Percentiles rank a stretch among this genome's conserved stretches.
Evolutionary conservation across 92 coral and sea anemone species (phyloP).

Genomic region (Porites cylindrica): DNA sequence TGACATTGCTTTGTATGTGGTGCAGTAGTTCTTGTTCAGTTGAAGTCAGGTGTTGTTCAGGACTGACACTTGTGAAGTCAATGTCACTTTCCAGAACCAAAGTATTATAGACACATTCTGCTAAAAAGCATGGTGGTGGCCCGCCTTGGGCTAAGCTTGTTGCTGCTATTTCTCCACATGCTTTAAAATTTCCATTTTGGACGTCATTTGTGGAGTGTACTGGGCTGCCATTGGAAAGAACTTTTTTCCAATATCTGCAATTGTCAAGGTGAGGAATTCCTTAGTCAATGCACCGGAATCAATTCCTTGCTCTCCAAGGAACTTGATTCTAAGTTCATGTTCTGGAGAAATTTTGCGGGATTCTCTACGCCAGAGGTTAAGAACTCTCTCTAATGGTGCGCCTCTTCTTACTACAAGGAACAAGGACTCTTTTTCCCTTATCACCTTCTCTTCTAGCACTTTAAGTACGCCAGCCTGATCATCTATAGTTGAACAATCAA

Average conservation of each 20-base stretch:
- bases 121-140: conserved; percentile 71
- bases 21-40: conserved; percentile 55
- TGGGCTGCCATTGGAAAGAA: conserved; percentile 56
- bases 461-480: too few relatives aligned
- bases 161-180: conserved; percentile 81
- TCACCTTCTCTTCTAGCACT: too few relatives aligned
- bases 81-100: conserved; percentile 53
- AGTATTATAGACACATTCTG: conserved; percentile 65
- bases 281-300: conserved; percentile 74
- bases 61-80: conserved; percentile 57
- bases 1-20: conserved; percentile 67
- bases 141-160: conserved; percentile 75
- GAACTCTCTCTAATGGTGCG: conserved; percentile 62
- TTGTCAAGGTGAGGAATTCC: conserved; percentile 56
- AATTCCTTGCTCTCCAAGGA: conserved; percentile 71
- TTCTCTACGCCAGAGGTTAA: conserved; percentile 72
- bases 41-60: conserved; percentile 74
- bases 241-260: too few relatives aligned
- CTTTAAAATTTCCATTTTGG: conserved; percentile 69
- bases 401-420: conserved; percentile 69
- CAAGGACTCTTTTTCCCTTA: conserved; percentile 27
- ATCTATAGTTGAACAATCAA: too few relatives aligned
- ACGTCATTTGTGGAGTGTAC: conserved; percentile 55
- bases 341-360: conserved; percentile 58
- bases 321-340: conserved; percentile 47